phyloP scores from a whole-genome alignment of 2,888 invertebrate species.

The Drosophila acutilabella region DNA sequence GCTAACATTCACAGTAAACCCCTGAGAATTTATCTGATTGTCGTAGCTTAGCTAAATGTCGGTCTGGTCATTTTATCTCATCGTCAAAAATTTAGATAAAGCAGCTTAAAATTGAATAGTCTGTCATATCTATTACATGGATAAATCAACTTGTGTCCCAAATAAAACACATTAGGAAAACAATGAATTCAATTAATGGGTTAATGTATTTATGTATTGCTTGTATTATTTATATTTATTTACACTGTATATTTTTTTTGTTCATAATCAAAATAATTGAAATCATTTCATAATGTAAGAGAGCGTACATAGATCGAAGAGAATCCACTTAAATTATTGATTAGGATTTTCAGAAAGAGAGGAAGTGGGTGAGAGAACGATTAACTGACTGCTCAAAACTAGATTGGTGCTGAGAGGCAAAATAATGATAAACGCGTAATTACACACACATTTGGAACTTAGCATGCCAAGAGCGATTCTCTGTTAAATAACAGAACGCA shows the following conservation, averaged over 20 bases:
- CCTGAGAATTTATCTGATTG: slow-evolving; percentile 10
- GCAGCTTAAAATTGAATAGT: slow-evolving; percentile 52
- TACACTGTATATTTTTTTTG: too few relatives aligned
- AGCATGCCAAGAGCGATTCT: slow-evolving; percentile 1
- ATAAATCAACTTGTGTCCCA: slow-evolving; percentile 27
- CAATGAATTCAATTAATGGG: background rate
- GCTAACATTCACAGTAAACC: background rate
- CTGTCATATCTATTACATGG: slow-evolving; percentile 44
- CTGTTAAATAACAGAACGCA: background rate
- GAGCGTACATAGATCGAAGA: background rate
- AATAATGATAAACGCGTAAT: background rate
- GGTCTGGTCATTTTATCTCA: slow-evolving; percentile 13
- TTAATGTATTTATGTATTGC: background rate
- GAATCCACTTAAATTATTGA: too few relatives aligned
- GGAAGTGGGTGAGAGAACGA: slow-evolving; percentile 4
- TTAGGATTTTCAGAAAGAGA: too few relatives aligned
- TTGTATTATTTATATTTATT: background rate
- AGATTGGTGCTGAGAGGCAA: slow-evolving; percentile 12
- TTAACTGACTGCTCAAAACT: slow-evolving; percentile 3
- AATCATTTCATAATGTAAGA: slow-evolving; percentile 20
- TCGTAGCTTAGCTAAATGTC: slow-evolving; percentile 17
- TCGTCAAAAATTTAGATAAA: slow-evolving; percentile 48
- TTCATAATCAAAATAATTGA: background rate
- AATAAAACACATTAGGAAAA: background rate
- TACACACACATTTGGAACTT: slow-evolving; percentile 4